Conservation (phyloP, 2,113 vertebrate species). For the Drymodes brunneopygia region DNA sequence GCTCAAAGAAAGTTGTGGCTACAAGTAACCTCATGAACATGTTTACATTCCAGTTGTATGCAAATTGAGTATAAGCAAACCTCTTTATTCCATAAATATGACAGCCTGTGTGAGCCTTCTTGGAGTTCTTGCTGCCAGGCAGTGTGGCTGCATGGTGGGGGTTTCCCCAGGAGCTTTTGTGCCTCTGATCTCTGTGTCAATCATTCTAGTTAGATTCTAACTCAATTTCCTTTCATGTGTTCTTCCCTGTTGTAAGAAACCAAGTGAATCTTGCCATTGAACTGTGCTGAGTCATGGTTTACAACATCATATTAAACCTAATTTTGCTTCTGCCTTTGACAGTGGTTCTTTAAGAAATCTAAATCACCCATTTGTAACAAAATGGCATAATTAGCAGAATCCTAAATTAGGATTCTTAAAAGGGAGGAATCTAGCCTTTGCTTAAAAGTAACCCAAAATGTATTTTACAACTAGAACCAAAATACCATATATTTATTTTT, state of each 20-base stretch:
- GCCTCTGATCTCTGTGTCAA: not conserved
- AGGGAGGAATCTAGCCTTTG: not conserved
- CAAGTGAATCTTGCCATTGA: not conserved
- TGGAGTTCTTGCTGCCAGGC: not conserved
- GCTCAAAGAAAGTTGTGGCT: no score
- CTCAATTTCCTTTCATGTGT: accelerated
- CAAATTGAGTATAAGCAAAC: no score
- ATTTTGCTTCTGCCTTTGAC: not conserved
- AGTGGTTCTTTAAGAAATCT: not conserved
- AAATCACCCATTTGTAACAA: not conserved
- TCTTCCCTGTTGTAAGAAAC: not conserved
- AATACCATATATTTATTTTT: not conserved
- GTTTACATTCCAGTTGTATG: no score
- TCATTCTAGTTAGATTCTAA: not conserved
- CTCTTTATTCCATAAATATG: not conserved
- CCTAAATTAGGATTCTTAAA: not conserved
- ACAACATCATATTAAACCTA: not conserved
- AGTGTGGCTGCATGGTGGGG: accelerated
- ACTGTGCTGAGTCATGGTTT: not conserved
- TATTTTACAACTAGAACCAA: not conserved
- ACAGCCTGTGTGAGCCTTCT: not conserved
- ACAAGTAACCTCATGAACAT: not conserved
- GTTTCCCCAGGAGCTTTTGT: not conserved
- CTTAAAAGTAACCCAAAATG: not conserved
- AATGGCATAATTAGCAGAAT: not conserved